Conservation (phyloP, 2,888 invertebrate species). For the Xylota segnis region DNA sequence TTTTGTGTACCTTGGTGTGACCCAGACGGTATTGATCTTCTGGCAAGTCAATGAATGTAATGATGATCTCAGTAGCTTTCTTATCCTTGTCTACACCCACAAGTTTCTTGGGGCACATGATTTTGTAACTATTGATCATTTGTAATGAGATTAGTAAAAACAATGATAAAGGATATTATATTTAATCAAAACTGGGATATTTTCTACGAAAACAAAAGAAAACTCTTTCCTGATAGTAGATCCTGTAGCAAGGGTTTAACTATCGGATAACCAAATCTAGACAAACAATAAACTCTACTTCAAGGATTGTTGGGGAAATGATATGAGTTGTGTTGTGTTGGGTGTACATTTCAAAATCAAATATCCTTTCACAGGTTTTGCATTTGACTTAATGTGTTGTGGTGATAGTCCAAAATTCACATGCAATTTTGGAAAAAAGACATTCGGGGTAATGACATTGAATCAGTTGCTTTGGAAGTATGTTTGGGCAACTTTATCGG, state of each 20-base stretch:
- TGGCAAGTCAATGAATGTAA: slow-evolving; percentile 93
- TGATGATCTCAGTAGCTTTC: slow-evolving; percentile 93
- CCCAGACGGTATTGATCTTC: slow-evolving; percentile 97
- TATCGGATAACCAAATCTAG: slow-evolving; percentile 27
- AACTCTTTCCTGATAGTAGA: slow-evolving; percentile 31
- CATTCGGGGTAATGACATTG: neutral
- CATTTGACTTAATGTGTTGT: slow-evolving; percentile 43
- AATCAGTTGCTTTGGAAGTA: slow-evolving; percentile 42
- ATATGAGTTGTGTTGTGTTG: neutral
- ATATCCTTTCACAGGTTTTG: slow-evolving; percentile 46
- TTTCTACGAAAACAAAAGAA: slow-evolving; percentile 16
- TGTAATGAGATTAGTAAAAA: slow-evolving; percentile 54
- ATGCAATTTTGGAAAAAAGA: neutral
- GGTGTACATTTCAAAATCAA: slow-evolving; percentile 47
- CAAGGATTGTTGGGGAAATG: neutral
- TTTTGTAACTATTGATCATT: slow-evolving; percentile 92
- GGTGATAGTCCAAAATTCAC: neutral
- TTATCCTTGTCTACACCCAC: slow-evolving; percentile 84
- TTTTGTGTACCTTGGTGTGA: slow-evolving; percentile 93
- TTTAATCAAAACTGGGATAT: slow-evolving; percentile 14
- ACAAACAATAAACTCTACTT: neutral
- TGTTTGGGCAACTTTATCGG: slow-evolving; percentile 34
- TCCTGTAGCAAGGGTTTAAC: slow-evolving; percentile 27
- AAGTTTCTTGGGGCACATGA: slow-evolving; percentile 97
- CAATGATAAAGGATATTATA: slow-evolving; percentile 5